phyloP scores from a whole-genome alignment of 2,888 invertebrate species.

The Trachelus stipa region DNA sequence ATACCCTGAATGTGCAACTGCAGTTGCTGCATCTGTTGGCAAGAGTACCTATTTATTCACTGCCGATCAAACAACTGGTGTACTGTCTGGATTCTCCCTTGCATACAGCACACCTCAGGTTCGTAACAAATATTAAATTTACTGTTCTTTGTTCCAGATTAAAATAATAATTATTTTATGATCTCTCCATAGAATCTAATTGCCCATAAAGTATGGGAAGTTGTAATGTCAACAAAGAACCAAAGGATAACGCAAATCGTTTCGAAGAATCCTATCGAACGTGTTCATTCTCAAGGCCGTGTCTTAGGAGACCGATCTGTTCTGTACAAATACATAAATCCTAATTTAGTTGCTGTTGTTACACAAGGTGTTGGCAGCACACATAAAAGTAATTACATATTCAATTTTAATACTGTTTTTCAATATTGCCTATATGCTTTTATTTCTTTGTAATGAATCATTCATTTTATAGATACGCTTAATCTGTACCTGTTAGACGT shows the following conservation, averaged over 20 bases:
- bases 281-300: slow-evolving; percentile 94
- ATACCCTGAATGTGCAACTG: slow-evolving; percentile 72
- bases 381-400: slow-evolving; percentile 75
- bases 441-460: slow-evolving; percentile 8
- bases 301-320: slow-evolving; percentile 96
- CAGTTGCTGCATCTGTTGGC: slow-evolving; percentile 68
- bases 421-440: slow-evolving; percentile 14
- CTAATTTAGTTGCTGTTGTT: slow-evolving; percentile 91
- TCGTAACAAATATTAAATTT: slow-evolving; percentile 20
- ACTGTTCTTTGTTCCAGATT: slow-evolving; percentile 9
- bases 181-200: slow-evolving; percentile 67
- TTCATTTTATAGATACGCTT: slow-evolving; percentile 75
- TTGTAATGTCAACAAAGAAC: slow-evolving; percentile 72
- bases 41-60: slow-evolving; percentile 75
- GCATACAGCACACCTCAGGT: slow-evolving; percentile 65
- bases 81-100: slow-evolving; percentile 74
- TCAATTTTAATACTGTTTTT: slow-evolving; percentile 4
- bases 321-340: slow-evolving; percentile 98
- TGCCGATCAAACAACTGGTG: slow-evolving; percentile 71
- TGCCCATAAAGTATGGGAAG: slow-evolving; percentile 80
- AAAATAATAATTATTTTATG: slow-evolving; percentile 9
- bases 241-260: slow-evolving; percentile 75
- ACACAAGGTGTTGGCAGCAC: slow-evolving; percentile 81
- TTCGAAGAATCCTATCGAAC: slow-evolving; percentile 76
- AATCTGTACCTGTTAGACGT: slow-evolving; percentile 90